Base-by-base conservation (phyloP, 1,140 invertebrate species). In the Propsilocerus akamusi region DNA sequence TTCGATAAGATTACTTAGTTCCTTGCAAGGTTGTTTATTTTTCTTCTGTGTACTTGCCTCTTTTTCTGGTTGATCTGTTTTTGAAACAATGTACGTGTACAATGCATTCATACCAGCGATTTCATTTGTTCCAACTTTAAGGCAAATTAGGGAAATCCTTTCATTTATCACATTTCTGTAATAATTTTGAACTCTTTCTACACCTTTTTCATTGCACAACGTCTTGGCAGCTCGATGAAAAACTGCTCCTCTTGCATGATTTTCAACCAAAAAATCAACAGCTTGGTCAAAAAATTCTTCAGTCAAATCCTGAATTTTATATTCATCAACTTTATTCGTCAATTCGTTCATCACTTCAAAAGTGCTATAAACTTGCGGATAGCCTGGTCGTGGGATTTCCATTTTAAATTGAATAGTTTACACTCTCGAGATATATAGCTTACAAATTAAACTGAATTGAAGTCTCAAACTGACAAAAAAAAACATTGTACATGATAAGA, bases 271-370 rank as follows among this genome's bases (percentile, higher is more conserved):
- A n/a, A 47, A 25, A 25, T 26, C 25, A 2, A 47, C 46, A 25
- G 46, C 46, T 17, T 47, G 23, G 5, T 47, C 46, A 26, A 47
- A 47, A n/a, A 12, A 26, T 25, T 47, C 22, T 11, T 47, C 46
- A 4, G 46, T 47, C 25, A 47, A 24, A 47, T 47, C 46, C 14
- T 47, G 46, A 47, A 47, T 47, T n/a, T 25, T 25, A 47, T 25
- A 47, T 24, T 26, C 46, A 11, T 47, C 46, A n/a, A 12, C 23
- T 46, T 47, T 25, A 12, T 47, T 26, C 3, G 10, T n/a, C 12
- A 47, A 25, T 25, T 47, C 46, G 25, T 47, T 25, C n/a, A 26
- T 25, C 17, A 24, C 25, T 24, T 47, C 14, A 47, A 47, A 47
- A 17, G n/a, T 47, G 12, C 24, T 25, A 24, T 47, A 47, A 12